Evolutionary conservation across 1,140 invertebrate genomes (phyloP).

Genomic region (Zaprionus africanus): DNA sequence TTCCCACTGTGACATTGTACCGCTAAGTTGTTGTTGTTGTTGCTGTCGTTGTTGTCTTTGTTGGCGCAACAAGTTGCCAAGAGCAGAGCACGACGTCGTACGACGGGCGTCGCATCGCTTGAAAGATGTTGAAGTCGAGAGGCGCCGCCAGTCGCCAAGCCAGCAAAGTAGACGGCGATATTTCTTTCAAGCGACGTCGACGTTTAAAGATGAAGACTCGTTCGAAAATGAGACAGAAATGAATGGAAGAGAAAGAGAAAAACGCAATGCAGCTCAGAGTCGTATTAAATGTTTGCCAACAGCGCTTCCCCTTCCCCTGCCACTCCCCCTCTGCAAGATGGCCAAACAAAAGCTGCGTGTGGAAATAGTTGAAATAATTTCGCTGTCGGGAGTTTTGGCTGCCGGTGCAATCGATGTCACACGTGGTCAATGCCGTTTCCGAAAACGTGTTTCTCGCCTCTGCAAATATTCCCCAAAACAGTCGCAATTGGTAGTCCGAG

Average conservation of each 20-base stretch:
- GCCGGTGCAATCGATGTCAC: constrained; percentile 36
- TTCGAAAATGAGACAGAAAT: constrained; percentile 15
- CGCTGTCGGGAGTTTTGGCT: constrained; percentile 12
- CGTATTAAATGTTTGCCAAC: constrained; percentile 11
- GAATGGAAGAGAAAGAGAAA: constrained; percentile 10
- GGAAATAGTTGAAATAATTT: constrained; percentile 38
- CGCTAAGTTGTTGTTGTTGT: constrained; percentile 56
- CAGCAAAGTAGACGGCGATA: constrained; percentile 8
- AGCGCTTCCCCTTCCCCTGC: too few species aligned
- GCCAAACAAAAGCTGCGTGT: constrained; percentile 25
- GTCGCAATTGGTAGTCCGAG: not conserved
- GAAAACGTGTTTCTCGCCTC: constrained; percentile 33
- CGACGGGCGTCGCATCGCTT: constrained; percentile 16
- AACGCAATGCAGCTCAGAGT: constrained; percentile 22
- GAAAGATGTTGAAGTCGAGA: constrained; percentile 51
- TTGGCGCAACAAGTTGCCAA: constrained; percentile 51
- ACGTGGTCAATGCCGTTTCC: constrained; percentile 37
- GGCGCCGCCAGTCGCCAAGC: constrained; percentile 1
- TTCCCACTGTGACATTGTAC: constrained; percentile 65
- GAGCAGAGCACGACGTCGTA: constrained; percentile 10
- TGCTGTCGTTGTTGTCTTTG: constrained; percentile 25
- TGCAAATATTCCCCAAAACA: constrained; percentile 43
- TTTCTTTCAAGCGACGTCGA: constrained; percentile 1
- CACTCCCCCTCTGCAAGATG: not conserved
- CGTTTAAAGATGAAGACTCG: constrained; percentile 4